Evolutionary conservation across 2,888 invertebrate genomes (phyloP), one percentile per base, ranked within the genome.

Genomic region (Oscheius sp.): DNA sequence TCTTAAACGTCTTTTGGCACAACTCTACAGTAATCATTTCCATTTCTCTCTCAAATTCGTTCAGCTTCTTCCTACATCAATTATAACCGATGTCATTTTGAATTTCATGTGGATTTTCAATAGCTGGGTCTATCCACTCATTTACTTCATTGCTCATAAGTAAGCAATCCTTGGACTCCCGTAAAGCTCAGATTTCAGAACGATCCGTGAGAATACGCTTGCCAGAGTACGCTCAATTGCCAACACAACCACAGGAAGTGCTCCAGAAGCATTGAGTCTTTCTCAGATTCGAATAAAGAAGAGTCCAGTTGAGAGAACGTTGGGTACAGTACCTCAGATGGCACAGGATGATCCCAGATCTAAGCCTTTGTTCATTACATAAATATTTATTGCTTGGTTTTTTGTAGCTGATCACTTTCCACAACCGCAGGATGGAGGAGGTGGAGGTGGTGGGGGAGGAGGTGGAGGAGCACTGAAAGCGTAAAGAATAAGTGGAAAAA

Each of bases 381-480:
- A 25, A 48, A 48, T 17, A 48, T 48, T 48, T 48, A 48, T 48
- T 48, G 23, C 20, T 48, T 20, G 48, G 20, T 48, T 6, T 23
- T 20, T 10, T 55, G 4, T 42, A 3, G 15, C 1, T 6, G 12
- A 3, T 42, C 42, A 55, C 23, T 55, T 55, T 33, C 55, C 55
- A 34, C 55, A 55, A 5, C 55, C 55, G 34, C 55, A 55, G 3
- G 55, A 20, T 20, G 42, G 20, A 42, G 42, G 42, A 42, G 42
- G 12, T 17, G 42, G 20, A 10, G 42, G 42, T 10, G 37, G 37
- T 15, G n/a, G 48, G 23, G n/a, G 12, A 6, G 53, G 53, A 27
- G 53, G 33, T 20, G 55, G 55, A 4, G 55, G 33, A 33, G 55
- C 34, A 33, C 55, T 55, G 55, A 34, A 55, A 55, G 10, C n/a